These are phyloP conservation scores for Pseudochaenichthys georgianus DNA, from an alignment of 2,797 vertebrate genomes.

Conservation along the genomic window DNA sequence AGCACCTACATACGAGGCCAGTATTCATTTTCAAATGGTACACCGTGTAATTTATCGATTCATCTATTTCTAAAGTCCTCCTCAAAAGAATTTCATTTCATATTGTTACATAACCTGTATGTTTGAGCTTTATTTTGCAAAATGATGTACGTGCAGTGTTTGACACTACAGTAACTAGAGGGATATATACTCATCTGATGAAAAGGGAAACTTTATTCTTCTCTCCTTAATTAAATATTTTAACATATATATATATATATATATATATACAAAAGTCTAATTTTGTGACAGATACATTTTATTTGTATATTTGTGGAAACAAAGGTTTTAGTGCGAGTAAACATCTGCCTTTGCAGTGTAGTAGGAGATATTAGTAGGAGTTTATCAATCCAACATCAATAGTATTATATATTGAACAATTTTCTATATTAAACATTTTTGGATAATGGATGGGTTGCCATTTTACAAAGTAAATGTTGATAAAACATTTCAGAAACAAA, in stretches of 20 bases:
- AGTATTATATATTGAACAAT: not conserved
- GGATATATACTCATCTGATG: not conserved
- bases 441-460: not conserved
- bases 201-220: not conserved
- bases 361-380: not conserved
- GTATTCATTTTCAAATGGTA: conserved; percentile 16
- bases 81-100: conserved; percentile 17
- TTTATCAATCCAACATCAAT: not conserved
- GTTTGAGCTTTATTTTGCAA: conserved; percentile 44
- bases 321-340: not conserved
- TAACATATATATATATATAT: too few species aligned
- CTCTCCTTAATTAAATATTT: too few species aligned
- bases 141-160: conserved; percentile 21
- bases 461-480: not conserved
- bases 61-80: conserved; percentile 26
- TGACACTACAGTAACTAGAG: not conserved
- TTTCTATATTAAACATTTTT: too few species aligned
- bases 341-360: not conserved
- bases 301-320: not conserved
- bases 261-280: too few species aligned
- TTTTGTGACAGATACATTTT: not conserved
- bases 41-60: conserved; percentile 24
- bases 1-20: conserved; percentile 11
- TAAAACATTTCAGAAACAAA: not conserved
- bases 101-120: conserved; percentile 20